Evolutionary conservation across 2,113 vertebrate genomes (phyloP), one percentile per base, ranked within the genome.

Genomic region (Dipodomys stephensi): DNA sequence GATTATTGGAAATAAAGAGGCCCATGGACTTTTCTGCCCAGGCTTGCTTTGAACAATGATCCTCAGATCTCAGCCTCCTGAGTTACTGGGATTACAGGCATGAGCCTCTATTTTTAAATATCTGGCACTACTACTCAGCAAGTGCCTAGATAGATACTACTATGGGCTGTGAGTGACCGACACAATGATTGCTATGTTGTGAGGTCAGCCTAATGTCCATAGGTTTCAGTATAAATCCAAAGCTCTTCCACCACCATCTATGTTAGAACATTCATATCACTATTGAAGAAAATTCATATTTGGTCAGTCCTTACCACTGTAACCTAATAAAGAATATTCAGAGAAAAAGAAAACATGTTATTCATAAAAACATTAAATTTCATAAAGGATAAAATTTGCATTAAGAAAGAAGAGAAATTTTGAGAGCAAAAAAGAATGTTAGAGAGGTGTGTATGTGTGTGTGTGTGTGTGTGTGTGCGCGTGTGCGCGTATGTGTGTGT

Each of bases 221-320:
- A 1, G 1, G 13, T 95, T n/a, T 85, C 30, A 74, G 28, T 62
- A 7, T 35, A 64, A 30, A 65, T 13, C 35, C 53, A 71, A 19
- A 82, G 13, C 71, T 83, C 2, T 44, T 15, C 7, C 13, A 46
- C 27, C n/a, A 53, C 30, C 11, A 62, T 69, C 53, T 28, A 67
- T 60, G 83, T 90, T 84, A 87, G 15, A 87, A 35, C 13, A 90
- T 76, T 76, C 79, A 87, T 7, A n/a, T 76, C 19, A 32, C 9
- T 46, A 6, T 3, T 15, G 9, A 68, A 73, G 92, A 44, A 71
- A 86, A 62, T 12, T 18, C 6, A 22, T 4, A 32, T 53, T 86
- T 62, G 6, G 20, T 80, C 6, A 78, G 46, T 44, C 49, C 1
- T 20, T 11, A 53, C 4, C 15, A 20, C 49, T 73, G 53, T n/a